phyloP scores from a whole-genome alignment of 2,888 invertebrate species.

The Globia sparganii region DNA sequence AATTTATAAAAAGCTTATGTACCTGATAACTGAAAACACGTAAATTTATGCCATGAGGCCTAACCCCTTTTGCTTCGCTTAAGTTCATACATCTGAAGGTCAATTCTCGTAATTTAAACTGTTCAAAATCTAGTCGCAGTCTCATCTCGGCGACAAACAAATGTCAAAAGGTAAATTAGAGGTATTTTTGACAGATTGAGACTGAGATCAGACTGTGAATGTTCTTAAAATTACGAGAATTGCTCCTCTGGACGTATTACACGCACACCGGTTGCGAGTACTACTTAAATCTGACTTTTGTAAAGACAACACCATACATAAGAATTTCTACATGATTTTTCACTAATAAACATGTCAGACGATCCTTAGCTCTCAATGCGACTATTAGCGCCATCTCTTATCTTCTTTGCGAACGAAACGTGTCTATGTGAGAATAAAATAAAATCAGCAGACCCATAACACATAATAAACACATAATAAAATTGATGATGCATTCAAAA shows the following conservation, averaged over 20 bases:
- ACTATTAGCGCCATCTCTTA: slow-evolving; percentile 53
- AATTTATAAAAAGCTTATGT: neutral
- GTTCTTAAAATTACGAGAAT: no score
- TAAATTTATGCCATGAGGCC: neutral
- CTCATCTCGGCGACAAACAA: no score
- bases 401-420: neutral
- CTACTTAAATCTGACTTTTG: neutral
- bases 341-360: neutral
- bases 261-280: neutral
- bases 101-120: no score
- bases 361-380: neutral
- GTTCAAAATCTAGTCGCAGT: no score
- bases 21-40: neutral
- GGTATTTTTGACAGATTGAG: no score
- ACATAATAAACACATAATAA: neutral
- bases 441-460: no score
- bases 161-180: no score
- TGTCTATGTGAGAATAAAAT: neutral
- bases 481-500: neutral
- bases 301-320: neutral
- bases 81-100: neutral
- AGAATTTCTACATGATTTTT: neutral
- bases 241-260: no score
- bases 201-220: no score
- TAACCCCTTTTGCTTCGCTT: neutral